A percentile compares a stretch with the other conserved stretches of the same genome.
These are phyloP conservation scores for Empis stercorea DNA, from an alignment of 2,888 invertebrate genomes.

Conservation along the genomic window DNA sequence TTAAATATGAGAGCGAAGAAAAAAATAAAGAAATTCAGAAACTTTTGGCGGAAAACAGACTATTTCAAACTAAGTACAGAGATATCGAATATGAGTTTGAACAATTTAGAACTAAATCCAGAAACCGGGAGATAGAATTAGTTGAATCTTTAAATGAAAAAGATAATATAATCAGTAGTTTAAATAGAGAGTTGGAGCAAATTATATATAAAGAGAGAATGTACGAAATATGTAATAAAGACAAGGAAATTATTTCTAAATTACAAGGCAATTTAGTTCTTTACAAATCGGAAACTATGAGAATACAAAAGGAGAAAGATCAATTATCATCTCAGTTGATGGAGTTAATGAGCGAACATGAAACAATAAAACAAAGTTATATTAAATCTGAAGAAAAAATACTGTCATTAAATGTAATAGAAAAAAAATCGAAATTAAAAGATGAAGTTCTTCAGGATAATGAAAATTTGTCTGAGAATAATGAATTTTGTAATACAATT, in stretches of 20 bases:
- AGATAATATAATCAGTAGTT: constrained; percentile 16
- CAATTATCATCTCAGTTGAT: constrained; percentile 44
- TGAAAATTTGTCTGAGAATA: no score
- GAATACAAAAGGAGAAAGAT: constrained; percentile 41
- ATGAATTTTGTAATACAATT: no score
- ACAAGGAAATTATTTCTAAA: no score
- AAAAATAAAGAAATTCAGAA: constrained; percentile 33
- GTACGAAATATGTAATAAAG: no score
- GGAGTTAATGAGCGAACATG: constrained; percentile 44
- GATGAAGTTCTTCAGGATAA: no score
- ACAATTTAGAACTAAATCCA: constrained; percentile 39
- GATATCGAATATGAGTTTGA: constrained; percentile 41
- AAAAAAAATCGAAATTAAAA: no score
- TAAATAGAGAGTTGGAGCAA: constrained; percentile 8
- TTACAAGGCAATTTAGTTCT: no score
- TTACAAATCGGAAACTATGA: no score
- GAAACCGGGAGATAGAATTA: constrained; percentile 43
- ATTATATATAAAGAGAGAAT: background rate
- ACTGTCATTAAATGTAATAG: background rate
- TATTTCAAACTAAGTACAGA: constrained; percentile 25
- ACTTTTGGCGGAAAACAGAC: constrained; percentile 17
- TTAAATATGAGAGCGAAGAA: constrained; percentile 37
- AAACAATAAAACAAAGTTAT: constrained; percentile 32
- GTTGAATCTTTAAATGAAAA: constrained; percentile 38
- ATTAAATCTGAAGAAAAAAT: constrained; percentile 22